A percentile compares a stretch with the other conserved stretches of the same genome.
These are phyloP conservation scores for Trachymyrmex cornetzi DNA, from an alignment of 1,140 invertebrate species.

Conservation along the genomic window DNA sequence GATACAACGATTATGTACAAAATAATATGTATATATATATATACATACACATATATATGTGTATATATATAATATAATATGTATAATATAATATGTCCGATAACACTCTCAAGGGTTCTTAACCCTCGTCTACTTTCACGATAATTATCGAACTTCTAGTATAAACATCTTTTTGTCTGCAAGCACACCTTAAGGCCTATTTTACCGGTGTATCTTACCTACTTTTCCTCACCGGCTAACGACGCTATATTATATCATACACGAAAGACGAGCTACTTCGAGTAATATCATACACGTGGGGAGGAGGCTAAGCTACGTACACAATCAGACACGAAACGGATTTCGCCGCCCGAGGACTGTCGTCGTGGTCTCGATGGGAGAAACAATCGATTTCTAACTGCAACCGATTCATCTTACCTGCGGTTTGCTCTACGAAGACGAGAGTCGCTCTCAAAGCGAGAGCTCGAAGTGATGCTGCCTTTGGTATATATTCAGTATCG, in stretches of 20 bases:
- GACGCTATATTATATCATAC: constrained; percentile 73
- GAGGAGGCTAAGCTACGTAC: constrained; percentile 64
- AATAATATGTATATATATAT: constrained; percentile 75
- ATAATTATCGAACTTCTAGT: constrained; percentile 82
- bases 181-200: constrained; percentile 77
- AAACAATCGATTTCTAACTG: constrained; percentile 56
- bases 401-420: constrained; percentile 38
- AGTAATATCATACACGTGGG: constrained; percentile 69
- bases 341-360: constrained; percentile 51
- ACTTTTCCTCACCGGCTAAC: constrained; percentile 38
- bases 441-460: neutral
- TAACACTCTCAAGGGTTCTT: constrained; percentile 28
- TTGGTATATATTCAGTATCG: constrained; percentile 67
- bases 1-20: constrained; percentile 84
- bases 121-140: constrained; percentile 79
- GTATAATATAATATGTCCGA: constrained; percentile 28
- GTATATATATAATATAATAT: neutral
- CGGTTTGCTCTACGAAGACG: constrained; percentile 4
- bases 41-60: neutral
- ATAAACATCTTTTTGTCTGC: constrained; percentile 71
- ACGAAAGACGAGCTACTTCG: constrained; percentile 66
- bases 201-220: constrained; percentile 58
- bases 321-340: constrained; percentile 63
- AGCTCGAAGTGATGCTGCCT: constrained; percentile 49
- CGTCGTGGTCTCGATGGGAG: constrained; percentile 3